These are phyloP conservation scores for Xanthostigma xanthostigma DNA, from an alignment of 2,888 invertebrate species.

Conservation along the genomic window DNA sequence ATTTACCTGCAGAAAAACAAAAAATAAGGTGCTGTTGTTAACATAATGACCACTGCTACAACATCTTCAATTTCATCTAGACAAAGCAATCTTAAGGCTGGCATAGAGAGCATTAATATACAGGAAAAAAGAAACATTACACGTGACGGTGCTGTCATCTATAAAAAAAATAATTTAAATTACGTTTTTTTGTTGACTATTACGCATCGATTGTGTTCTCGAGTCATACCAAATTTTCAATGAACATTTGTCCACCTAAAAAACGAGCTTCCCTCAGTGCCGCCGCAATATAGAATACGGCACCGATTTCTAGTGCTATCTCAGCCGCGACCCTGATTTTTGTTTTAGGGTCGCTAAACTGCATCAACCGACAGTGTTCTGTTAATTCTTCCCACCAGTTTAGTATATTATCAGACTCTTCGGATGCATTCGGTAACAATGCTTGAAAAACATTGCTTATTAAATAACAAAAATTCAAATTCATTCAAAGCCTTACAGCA, in stretches of 20 bases:
- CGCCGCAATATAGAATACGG: conserved; percentile 68
- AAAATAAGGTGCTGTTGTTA: conserved; percentile 92
- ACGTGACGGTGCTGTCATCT: conserved; percentile 79
- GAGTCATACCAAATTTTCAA: conserved; percentile 74
- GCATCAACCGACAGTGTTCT: conserved; percentile 56
- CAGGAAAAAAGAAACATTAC: conserved; percentile 93
- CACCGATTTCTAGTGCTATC: conserved; percentile 62
- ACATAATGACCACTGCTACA: conserved; percentile 82
- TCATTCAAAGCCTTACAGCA: too few relatives aligned
- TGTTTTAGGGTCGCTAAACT: conserved; percentile 40
- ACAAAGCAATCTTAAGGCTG: conserved; percentile 72
- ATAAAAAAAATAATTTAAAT: conserved; percentile 16
- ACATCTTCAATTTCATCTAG: conserved; percentile 79
- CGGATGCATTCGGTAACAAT: conserved; percentile 2
- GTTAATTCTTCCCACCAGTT: conserved; percentile 58
- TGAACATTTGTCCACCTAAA: conserved; percentile 84
- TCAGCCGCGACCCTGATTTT: conserved; percentile 65
- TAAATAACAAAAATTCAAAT: not conserved
- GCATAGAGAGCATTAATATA: conserved; percentile 70
- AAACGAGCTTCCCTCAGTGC: conserved; percentile 81
- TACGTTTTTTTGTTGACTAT: not conserved
- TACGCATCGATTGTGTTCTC: conserved; percentile 15
- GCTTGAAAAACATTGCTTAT: not conserved
- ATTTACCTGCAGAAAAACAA: conserved; percentile 85
- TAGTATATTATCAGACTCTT: conserved; percentile 22